Evolutionary conservation across 2,797 vertebrate species (phyloP).

Genomic region (Schizopygopsis malacanthus): DNA sequence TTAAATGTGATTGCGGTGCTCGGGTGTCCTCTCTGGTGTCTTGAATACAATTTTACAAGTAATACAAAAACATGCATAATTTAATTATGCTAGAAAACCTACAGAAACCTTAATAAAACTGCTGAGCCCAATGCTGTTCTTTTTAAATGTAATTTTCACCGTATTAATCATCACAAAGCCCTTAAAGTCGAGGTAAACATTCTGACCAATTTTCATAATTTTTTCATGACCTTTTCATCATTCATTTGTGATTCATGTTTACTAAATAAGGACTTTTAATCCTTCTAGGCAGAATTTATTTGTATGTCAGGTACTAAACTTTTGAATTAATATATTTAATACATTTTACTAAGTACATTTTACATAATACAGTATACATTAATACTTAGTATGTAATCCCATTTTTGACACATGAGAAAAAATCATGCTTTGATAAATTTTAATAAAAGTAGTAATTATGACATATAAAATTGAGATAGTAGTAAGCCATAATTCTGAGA

Average conservation of each 20-base stretch:
- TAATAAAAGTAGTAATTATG: not conserved
- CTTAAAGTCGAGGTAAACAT: not conserved
- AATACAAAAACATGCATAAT: constrained; percentile 6
- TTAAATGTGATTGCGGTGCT: constrained; percentile 28
- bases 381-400: not conserved
- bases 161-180: not conserved
- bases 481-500: not conserved
- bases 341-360: not conserved
- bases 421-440: not conserved
- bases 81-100: not conserved
- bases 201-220: not conserved
- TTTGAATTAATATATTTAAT: not conserved
- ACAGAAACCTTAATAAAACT: not conserved
- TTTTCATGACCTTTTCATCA: not conserved
- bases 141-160: not conserved
- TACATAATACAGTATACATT: too few species aligned
- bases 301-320: not conserved
- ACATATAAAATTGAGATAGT: not conserved
- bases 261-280: not conserved
- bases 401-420: not conserved
- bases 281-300: not conserved
- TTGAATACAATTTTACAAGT: not conserved
- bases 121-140: not conserved
- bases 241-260: not conserved
- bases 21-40: not conserved